Conservation (phyloP, 2,797 vertebrate species). For the Urocyon cinereoargenteus region DNA sequence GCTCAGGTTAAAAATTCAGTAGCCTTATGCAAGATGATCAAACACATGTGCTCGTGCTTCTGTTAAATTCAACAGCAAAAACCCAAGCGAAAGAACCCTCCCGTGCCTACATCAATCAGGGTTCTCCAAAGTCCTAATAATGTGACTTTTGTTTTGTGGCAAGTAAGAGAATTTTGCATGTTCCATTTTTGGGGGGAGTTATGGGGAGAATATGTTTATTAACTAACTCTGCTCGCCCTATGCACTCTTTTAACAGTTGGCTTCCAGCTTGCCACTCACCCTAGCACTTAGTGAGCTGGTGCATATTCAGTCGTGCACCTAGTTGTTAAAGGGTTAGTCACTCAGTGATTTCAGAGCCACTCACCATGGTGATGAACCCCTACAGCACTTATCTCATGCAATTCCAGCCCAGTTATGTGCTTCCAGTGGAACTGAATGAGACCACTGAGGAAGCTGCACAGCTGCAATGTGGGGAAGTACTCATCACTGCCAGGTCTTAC, state of each 20-base stretch:
- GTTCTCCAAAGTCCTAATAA: not conserved
- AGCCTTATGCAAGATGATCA: not conserved
- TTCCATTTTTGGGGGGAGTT: not conserved
- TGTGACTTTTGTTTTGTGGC: not conserved
- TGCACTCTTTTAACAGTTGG: not conserved
- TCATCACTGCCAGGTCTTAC: constrained; percentile 67
- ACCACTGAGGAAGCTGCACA: constrained; percentile 72
- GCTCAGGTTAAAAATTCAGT: not conserved
- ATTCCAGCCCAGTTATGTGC: constrained; percentile 49
- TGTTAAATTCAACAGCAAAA: constrained; percentile 26
- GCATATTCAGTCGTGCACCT: not conserved
- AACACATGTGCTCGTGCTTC: not conserved
- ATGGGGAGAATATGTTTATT: not conserved
- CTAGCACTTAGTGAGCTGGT: not conserved
- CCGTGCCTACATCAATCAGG: not conserved
- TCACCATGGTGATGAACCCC: constrained; percentile 62
- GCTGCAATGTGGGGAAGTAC: constrained; percentile 66
- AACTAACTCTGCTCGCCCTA: constrained; percentile 9
- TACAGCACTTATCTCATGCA: constrained; percentile 69
- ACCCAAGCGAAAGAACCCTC: not conserved
- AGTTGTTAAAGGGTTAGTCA: constrained; percentile 35
- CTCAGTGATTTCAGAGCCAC: not conserved
- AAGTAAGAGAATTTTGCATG: not conserved
- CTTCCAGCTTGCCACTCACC: not conserved
- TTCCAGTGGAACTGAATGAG: constrained; percentile 56